A percentile compares a stretch with the other conserved stretches of the same genome.
phyloP scores from a whole-genome alignment of 2,888 invertebrate genomes.

The Caenorhabditis sp. region DNA sequence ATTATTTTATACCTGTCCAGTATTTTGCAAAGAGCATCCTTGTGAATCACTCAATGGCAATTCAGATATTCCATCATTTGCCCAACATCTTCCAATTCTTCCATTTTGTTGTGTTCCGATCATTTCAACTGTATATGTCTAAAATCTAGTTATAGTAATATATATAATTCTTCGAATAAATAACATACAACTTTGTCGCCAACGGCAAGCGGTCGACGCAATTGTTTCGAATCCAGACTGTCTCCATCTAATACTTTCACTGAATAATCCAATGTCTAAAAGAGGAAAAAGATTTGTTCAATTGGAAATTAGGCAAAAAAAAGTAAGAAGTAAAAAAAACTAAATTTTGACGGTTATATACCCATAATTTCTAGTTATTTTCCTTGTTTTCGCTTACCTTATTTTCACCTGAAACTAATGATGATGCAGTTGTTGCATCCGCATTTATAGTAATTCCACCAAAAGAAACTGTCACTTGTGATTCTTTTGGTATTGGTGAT shows the following conservation, averaged over 20 bases:
- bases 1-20: too few relatives aligned
- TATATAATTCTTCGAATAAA: background rate
- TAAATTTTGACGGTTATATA: background rate
- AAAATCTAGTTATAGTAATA: constrained; percentile 8
- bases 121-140: constrained; percentile 55
- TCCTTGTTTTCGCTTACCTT: background rate
- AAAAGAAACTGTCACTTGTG: constrained; percentile 66
- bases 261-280: constrained; percentile 55
- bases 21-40: constrained; percentile 66
- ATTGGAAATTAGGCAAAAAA: background rate
- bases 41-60: constrained; percentile 65
- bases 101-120: constrained; percentile 31
- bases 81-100: constrained; percentile 68
- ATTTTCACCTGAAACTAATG: background rate
- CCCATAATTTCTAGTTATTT: too few relatives aligned
- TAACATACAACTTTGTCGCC: constrained; percentile 66
- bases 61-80: constrained; percentile 63
- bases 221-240: constrained; percentile 48
- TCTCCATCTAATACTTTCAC: constrained; percentile 67
- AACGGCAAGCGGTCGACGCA: constrained; percentile 64
- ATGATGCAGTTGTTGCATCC: constrained; percentile 47
- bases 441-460: constrained; percentile 68
- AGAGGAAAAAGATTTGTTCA: background rate
- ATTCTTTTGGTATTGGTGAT: constrained; percentile 46
- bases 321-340: constrained; percentile 1